Percentiles rank a stretch among this genome's conserved stretches.
phyloP scores from a whole-genome alignment of 1,140 invertebrate species.

The Drosophila rhopaloa region DNA sequence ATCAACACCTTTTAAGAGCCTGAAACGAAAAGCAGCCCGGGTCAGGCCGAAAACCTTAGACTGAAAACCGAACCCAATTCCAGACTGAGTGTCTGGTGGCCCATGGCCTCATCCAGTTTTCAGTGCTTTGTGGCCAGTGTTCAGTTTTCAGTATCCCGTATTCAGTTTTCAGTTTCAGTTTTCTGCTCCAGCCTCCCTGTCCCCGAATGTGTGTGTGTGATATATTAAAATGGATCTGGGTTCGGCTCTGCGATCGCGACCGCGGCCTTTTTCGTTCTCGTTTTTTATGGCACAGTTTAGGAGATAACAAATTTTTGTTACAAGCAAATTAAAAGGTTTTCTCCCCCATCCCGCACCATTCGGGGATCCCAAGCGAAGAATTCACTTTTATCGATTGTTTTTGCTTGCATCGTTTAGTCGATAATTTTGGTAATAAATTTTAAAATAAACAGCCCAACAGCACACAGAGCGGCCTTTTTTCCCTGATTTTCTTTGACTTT shows the following conservation, averaged over 20 bases:
- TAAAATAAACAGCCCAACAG: conserved; percentile 73
- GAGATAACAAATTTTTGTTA: conserved; percentile 84
- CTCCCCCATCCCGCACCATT: conserved; percentile 37
- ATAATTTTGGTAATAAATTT: conserved; percentile 84
- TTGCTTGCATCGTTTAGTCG: conserved; percentile 84
- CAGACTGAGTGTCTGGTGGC: conserved; percentile 51
- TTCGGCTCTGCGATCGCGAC: conserved; percentile 46
- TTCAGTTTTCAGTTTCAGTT: background rate
- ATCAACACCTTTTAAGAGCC: conserved; percentile 83
- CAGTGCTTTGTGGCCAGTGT: background rate
- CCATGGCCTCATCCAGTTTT: conserved; percentile 5
- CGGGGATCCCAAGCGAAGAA: conserved; percentile 56
- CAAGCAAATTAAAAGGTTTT: conserved; percentile 84
- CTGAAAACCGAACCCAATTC: conserved; percentile 22
- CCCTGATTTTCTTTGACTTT: conserved; percentile 44
- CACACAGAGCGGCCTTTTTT: conserved; percentile 17
- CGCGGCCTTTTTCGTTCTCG: conserved; percentile 73
- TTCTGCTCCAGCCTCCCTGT: conserved; percentile 2
- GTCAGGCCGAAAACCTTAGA: conserved; percentile 1
- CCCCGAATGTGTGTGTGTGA: conserved; percentile 46
- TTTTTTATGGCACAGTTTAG: conserved; percentile 84
- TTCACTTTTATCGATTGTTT: conserved; percentile 84
- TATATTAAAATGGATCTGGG: conserved; percentile 81
- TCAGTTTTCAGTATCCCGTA: no score
- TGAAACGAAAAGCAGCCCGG: conserved; percentile 21